Conservation (phyloP, 2,888 invertebrate species). For the Sabatieria punctata region DNA sequence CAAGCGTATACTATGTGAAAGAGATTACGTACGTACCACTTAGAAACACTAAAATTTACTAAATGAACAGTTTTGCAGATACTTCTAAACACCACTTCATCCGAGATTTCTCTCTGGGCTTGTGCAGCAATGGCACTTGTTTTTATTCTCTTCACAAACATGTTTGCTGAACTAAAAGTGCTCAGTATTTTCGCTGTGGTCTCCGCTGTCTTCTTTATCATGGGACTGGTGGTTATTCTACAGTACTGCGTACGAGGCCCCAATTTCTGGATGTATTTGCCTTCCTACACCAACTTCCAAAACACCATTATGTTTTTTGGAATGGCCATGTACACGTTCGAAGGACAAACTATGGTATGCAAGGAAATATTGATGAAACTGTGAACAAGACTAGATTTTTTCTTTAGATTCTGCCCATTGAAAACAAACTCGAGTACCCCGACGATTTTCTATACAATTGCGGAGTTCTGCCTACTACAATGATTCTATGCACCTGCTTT, state of each 20-base stretch:
- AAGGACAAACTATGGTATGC: slow-evolving; percentile 29
- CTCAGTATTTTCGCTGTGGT: slow-evolving; percentile 25
- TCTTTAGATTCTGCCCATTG: slow-evolving; percentile 26
- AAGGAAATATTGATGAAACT: not conserved
- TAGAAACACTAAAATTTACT: too few species aligned
- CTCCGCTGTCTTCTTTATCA: slow-evolving; percentile 29
- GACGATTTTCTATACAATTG: slow-evolving; percentile 26
- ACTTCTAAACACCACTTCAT: not conserved
- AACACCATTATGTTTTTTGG: slow-evolving; percentile 27
- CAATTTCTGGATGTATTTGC: slow-evolving; percentile 23
- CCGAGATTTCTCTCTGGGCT: slow-evolving; percentile 13
- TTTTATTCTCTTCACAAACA: slow-evolving; percentile 25
- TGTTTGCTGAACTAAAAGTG: slow-evolving; percentile 22
- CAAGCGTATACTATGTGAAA: too few species aligned
- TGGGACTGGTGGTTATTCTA: slow-evolving; percentile 27
- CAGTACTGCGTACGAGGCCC: slow-evolving; percentile 19
- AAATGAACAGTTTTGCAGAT: not conserved
- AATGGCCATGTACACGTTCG: slow-evolving; percentile 31
- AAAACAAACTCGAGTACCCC: slow-evolving; percentile 27
- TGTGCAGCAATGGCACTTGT: slow-evolving; percentile 26
- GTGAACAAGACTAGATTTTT: not conserved
- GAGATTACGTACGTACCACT: too few species aligned
- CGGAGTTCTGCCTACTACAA: slow-evolving; percentile 30
- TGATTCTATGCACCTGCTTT: slow-evolving; percentile 24
- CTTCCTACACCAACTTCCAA: slow-evolving; percentile 24